Conservation (phyloP, 2,797 vertebrate genomes). For the Neopelma chrysocephalum region DNA sequence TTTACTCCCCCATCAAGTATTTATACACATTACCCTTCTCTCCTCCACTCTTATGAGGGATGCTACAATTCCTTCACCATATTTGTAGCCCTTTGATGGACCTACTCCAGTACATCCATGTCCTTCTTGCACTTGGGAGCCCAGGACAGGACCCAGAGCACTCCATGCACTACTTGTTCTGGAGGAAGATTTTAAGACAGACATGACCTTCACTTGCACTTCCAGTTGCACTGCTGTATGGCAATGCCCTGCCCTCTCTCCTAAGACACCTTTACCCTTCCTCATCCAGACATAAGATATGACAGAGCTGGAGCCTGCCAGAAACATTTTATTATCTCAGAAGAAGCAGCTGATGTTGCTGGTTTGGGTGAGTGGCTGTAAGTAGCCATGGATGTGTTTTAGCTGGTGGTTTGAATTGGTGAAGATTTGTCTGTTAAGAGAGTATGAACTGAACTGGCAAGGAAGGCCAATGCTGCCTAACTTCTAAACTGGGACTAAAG, state of each 20-base stretch:
- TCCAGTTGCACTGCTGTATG: background rate
- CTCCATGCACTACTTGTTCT: background rate
- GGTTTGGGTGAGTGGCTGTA: background rate
- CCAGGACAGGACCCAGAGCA: background rate
- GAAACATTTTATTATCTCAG: background rate
- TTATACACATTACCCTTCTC: background rate
- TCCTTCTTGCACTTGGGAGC: background rate
- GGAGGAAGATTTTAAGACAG: background rate
- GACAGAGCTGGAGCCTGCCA: background rate
- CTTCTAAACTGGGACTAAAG: background rate
- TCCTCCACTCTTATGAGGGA: background rate
- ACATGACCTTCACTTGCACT: background rate
- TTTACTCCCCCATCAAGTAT: background rate
- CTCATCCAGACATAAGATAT: background rate
- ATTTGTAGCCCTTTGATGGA: background rate
- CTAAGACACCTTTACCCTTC: background rate
- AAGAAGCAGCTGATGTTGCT: background rate
- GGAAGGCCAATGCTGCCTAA: background rate
- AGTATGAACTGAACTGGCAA: background rate
- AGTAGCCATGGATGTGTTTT: background rate
- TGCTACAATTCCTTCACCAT: background rate
- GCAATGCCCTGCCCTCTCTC: background rate
- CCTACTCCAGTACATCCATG: background rate
- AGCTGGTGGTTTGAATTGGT: background rate
- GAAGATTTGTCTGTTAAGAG: background rate